phyloP scores from a whole-genome alignment of 2,113 vertebrate genomes.

The Tonatia bakeri region DNA sequence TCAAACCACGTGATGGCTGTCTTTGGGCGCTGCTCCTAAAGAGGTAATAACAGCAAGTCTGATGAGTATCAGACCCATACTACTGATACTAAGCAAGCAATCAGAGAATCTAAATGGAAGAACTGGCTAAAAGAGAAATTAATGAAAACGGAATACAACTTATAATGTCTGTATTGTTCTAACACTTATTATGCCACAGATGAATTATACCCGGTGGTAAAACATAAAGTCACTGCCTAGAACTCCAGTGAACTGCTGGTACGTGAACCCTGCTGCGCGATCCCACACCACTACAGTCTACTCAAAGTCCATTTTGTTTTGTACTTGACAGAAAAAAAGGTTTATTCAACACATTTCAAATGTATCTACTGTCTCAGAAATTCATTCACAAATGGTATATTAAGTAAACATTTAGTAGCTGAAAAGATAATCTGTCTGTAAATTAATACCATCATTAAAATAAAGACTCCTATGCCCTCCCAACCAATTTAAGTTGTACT shows the following conservation, averaged over 20 bases:
- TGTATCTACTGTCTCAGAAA: not conserved
- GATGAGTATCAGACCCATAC: not conserved
- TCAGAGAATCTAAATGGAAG: not conserved
- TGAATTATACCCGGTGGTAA: not conserved
- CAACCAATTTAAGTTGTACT: not conserved
- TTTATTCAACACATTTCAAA: not conserved
- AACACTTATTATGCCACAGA: not conserved
- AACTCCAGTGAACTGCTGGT: not conserved
- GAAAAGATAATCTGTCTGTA: not conserved
- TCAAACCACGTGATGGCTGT: not conserved
- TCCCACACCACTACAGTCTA: not conserved
- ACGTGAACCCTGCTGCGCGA: not conserved
- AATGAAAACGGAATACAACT: not conserved
- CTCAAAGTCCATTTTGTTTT: not conserved
- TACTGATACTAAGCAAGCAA: not conserved
- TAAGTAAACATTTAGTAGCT: not conserved
- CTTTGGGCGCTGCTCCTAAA: not conserved
- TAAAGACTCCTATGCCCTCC: not conserved
- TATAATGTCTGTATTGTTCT: not conserved
- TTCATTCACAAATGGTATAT: not conserved
- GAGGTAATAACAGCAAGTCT: not conserved
- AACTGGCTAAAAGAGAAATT: not conserved
- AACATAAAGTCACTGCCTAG: not conserved
- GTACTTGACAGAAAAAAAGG: not conserved
- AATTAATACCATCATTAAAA: not conserved